A percentile compares a stretch with the other conserved stretches of the same genome.
These are phyloP conservation scores for Stigmatopora nigra DNA, from an alignment of 2,113 vertebrate species.

Conservation along the genomic window DNA sequence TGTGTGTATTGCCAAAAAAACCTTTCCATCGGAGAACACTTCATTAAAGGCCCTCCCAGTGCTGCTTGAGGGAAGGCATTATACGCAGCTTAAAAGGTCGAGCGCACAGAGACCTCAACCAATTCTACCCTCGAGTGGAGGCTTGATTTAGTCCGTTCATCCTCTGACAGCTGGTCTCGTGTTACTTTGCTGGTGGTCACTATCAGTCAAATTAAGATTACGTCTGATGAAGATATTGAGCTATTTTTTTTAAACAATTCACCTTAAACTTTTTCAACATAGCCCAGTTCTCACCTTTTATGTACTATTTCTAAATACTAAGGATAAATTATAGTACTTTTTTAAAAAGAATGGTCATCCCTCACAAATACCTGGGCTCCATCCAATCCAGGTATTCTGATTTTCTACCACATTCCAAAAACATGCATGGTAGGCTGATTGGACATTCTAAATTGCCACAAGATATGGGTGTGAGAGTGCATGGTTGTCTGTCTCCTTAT, in stretches of 20 bases:
- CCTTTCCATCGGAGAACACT: constrained; percentile 65
- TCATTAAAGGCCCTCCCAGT: constrained; percentile 54
- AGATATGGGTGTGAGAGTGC: too few species aligned
- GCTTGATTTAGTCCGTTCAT: constrained; percentile 60
- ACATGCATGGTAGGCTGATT: too few species aligned
- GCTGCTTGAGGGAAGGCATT: constrained; percentile 49
- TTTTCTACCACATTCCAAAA: too few species aligned
- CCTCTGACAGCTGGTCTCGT: constrained; percentile 47
- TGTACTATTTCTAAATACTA: neutral
- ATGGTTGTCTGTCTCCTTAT: too few species aligned
- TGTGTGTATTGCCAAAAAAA: constrained; percentile 32
- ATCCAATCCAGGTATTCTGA: too few species aligned
- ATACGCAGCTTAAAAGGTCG: constrained; percentile 46
- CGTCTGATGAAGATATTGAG: constrained; percentile 49
- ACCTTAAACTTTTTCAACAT: constrained; percentile 4
- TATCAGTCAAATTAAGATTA: constrained; percentile 42
- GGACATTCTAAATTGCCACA: too few species aligned
- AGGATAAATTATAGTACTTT: neutral
- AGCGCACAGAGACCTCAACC: constrained; percentile 39
- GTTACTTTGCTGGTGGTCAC: constrained; percentile 43
- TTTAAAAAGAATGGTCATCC: neutral
- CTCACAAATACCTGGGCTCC: too few species aligned
- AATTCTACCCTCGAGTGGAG: constrained; percentile 41
- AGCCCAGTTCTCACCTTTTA: neutral
- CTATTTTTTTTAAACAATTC: constrained; percentile 49